Base-by-base conservation (phyloP, 2,888 invertebrate genomes). In the Pterobdella sp. region DNA sequence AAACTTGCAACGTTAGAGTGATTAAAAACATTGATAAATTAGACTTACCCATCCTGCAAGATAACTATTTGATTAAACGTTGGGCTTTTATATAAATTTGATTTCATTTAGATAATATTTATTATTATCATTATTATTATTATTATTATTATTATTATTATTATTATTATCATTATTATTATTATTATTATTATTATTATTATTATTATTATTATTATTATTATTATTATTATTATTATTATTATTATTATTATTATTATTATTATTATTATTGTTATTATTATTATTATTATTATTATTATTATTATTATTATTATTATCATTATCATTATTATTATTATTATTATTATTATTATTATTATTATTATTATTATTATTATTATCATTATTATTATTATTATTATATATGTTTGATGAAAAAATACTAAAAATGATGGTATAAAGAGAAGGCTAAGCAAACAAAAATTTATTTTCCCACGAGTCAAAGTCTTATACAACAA, bases 121-220 rank as follows among this genome's bases (percentile, higher is more conserved):
- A 72, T 72, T 66, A 67, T 72, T 66, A 72, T 72, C 72, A 72
- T 66, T 22, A 36, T 72, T 42, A 36, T 67, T 32, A 29, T 67
- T 66, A 66, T 34, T 32, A 37, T 72, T 42, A 36, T 72, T 49
- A 36, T 72, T 29, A 36, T 67, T 42, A 36, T 66, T 31, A 10
- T 72, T 42, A 37, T 72, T 32, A 36, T 72, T 32, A 66, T 72
- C 49, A 37, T 72, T 42, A 66, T 72, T 42, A 36, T 72, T n/a
- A 1, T 66, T 42, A 36, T 72, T 42, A n/a, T n/a, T n/a, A n/a
- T n/a, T n/a, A n/a, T n/a, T n/a, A n/a, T n/a, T n/a, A n/a, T n/a
- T n/a, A n/a, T 60, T 10, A 1, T 60, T 1, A 60, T 60, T 1
- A 60, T 60, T 1, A 60, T 60, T 1, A 60, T 60, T 4, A 60